phyloP scores from a whole-genome alignment of 2,888 invertebrate species.

The Coleophora flavipennella region DNA sequence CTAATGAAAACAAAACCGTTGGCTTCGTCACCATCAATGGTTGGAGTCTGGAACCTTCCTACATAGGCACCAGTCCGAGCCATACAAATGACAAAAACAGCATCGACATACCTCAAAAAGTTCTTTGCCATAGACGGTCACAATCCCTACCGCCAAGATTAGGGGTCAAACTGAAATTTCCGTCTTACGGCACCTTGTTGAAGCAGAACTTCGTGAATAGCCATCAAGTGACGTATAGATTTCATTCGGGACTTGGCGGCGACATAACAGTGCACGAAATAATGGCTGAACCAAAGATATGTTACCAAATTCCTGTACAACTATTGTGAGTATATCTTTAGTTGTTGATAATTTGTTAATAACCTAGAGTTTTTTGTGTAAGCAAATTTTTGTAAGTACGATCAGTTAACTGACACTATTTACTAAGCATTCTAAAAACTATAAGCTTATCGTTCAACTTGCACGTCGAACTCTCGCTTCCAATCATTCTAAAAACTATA shows the following conservation, averaged over 20 bases:
- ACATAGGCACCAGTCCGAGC: conserved; percentile 79
- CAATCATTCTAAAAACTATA: too few species aligned
- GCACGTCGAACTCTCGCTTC: too few species aligned
- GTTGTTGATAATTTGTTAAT: too few species aligned
- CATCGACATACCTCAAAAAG: conserved; percentile 52
- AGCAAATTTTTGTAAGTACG: too few species aligned
- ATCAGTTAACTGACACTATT: too few species aligned
- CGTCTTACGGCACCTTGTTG: conserved; percentile 81
- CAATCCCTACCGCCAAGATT: conserved; percentile 89
- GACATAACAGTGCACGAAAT: conserved; percentile 95
- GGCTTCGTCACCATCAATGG: conserved; percentile 90
- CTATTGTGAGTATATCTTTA: conserved; percentile 78
- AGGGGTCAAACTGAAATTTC: conserved; percentile 85
- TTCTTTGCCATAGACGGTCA: conserved; percentile 74
- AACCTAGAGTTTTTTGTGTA: too few species aligned
- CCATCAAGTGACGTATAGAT: conserved; percentile 81
- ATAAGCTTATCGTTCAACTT: too few species aligned
- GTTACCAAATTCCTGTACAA: conserved; percentile 89
- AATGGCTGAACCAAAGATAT: conserved; percentile 91
- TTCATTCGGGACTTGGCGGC: conserved; percentile 92
- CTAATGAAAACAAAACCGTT: conserved; percentile 77
- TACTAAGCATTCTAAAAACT: too few species aligned
- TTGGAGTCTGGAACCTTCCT: conserved; percentile 87
- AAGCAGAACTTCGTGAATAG: conserved; percentile 84
- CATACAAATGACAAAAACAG: conserved; percentile 67